Base-by-base conservation (phyloP, 2,113 vertebrate species). In the Tonatia bakeri region DNA sequence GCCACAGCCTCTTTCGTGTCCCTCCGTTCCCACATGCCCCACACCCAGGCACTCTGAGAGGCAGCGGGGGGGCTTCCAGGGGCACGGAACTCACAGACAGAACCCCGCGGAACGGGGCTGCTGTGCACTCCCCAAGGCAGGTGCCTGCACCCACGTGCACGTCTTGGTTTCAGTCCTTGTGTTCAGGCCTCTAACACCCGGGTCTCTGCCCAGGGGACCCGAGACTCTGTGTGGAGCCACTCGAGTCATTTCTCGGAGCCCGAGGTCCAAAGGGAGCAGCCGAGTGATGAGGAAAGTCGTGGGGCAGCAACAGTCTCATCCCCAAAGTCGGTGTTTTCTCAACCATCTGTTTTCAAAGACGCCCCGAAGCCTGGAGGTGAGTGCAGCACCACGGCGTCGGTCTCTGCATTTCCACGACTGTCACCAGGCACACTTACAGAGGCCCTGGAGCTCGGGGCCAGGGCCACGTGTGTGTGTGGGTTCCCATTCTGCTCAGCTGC, bases 111-210 rank as follows among this genome's bases (percentile, higher is more conserved):
- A 24, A n/a, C 14, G 20, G 52, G 33, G 13, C 33, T 3, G 5
- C 50, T 1, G 4, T 10, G 1, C 12, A 4, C 5, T 3, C 56
- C 40, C 20, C 17, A 8, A 47, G 38, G 52, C 50, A 36, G 28
- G 2, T 13, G 9, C 28, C 9, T 20, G 26, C 0, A 6, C 3
- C 13, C 1, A 7, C 0, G n/a, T n/a, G n/a, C n/a, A n/a, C n/a
- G n/a, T n/a, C n/a, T n/a, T n/a, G n/a, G n/a, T n/a, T n/a, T n/a
- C n/a, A n/a, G n/a, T n/a, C n/a, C n/a, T n/a, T n/a, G n/a, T n/a
- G n/a, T n/a, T n/a, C n/a, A n/a, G n/a, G n/a, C n/a, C n/a, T n/a
- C n/a, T n/a, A n/a, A n/a, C n/a, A n/a, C n/a, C n/a, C n/a, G n/a
- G 24, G 56, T 11, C 15, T 9, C 22, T 52, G 76, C 33, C 45